phyloP scores from a whole-genome alignment of 2,797 vertebrate genomes.

The Lophius americanus region DNA sequence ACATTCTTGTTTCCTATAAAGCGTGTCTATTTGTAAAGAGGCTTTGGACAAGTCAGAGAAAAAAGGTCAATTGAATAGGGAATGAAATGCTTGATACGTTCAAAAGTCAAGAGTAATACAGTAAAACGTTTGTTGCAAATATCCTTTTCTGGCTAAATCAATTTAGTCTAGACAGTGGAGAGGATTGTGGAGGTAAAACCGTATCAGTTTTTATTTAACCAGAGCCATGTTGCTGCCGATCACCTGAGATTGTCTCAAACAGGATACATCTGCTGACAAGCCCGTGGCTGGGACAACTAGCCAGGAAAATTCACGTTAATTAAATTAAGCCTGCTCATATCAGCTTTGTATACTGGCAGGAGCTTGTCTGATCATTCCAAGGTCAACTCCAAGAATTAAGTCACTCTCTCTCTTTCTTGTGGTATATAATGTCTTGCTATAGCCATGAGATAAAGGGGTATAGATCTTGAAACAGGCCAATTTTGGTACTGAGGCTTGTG shows the following conservation, averaged over 20 bases:
- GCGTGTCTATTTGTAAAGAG: conserved; percentile 12
- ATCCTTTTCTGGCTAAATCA: conserved; percentile 13
- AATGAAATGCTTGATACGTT: no score
- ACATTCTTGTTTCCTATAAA: conserved; percentile 32
- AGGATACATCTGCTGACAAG: conserved; percentile 49
- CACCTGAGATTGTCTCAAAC: conserved; percentile 50
- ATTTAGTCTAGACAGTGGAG: not conserved
- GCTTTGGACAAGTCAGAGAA: not conserved
- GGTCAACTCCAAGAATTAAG: not conserved
- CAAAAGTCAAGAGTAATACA: no score
- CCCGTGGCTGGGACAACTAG: conserved; percentile 23
- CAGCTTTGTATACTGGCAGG: conserved; percentile 4
- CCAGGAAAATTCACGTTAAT: conserved; percentile 20
- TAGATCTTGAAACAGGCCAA: not conserved
- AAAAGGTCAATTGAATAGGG: no score
- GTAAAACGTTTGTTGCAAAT: conserved; percentile 1
- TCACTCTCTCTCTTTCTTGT: not conserved
- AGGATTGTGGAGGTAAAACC: conserved; percentile 18
- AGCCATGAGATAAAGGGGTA: not conserved
- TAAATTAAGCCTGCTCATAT: conserved; percentile 28
- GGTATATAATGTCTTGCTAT: conserved; percentile 13
- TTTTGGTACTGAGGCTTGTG: not conserved
- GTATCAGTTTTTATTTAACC: conserved; percentile 30
- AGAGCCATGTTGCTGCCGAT: conserved; percentile 20
- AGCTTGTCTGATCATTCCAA: conserved; percentile 16